Percentiles rank a stretch among this genome's conserved stretches.
Evolutionary conservation across 1,140 invertebrate species (phyloP).

Genomic region (Caerostris extrusa): DNA sequence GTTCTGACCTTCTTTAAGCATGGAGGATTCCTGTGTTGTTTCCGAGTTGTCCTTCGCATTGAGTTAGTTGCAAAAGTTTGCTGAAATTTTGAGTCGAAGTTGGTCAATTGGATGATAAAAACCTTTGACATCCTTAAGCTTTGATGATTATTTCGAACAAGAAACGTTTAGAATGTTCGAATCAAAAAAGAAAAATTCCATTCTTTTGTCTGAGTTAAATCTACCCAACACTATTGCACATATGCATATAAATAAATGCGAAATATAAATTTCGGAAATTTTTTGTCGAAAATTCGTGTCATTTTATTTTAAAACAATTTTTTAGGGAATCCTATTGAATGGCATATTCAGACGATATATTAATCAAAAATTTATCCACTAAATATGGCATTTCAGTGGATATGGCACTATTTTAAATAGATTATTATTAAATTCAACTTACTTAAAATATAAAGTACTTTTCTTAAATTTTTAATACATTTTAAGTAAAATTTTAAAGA

Average conservation of each 20-base stretch:
- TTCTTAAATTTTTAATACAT: no score
- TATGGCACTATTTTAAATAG: no score
- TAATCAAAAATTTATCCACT: no score
- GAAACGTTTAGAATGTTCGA: not conserved
- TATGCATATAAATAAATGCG: not conserved
- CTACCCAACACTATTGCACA: not conserved
- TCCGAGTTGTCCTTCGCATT: not conserved
- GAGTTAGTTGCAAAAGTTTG: slow-evolving; percentile 34
- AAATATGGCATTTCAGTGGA: no score
- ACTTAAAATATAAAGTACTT: no score
- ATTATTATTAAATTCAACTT: no score
- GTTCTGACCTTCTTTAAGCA: slow-evolving; percentile 42
- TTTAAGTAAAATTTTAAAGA: no score
- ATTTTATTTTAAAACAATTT: not conserved
- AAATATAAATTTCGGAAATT: not conserved
- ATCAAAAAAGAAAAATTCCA: not conserved
- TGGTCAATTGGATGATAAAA: slow-evolving; percentile 40
- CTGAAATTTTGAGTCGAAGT: slow-evolving; percentile 16
- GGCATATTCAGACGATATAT: no score
- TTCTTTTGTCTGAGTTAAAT: not conserved
- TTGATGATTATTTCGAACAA: slow-evolving; percentile 13
- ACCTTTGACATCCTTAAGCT: slow-evolving; percentile 31
- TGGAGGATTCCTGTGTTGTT: not conserved
- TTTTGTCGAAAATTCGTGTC: not conserved
- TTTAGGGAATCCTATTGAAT: no score